Percentiles rank a stretch among this genome's conserved stretches.
These are phyloP conservation scores for Paedocypris micromegethes DNA, from an alignment of 2,797 vertebrate genomes.

Conservation along the genomic window DNA sequence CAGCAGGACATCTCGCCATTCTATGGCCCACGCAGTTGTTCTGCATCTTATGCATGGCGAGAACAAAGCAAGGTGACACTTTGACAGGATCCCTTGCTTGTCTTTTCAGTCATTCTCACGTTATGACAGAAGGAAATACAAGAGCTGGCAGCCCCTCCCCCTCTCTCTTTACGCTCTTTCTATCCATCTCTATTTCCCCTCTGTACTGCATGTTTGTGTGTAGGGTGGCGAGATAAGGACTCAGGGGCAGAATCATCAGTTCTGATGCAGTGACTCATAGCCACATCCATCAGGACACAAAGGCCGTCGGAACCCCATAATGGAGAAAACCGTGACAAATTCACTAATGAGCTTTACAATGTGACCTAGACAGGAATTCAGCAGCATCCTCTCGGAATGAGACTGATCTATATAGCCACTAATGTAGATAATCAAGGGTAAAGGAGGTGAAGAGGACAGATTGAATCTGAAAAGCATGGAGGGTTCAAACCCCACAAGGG, in stretches of 20 bases:
- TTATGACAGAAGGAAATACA: constrained; percentile 31
- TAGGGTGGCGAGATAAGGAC: constrained; percentile 32
- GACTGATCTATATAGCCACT: constrained; percentile 27
- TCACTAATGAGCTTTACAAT: constrained; percentile 35
- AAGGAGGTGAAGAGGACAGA: constrained; percentile 6
- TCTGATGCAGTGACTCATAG: constrained; percentile 63
- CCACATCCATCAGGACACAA: constrained; percentile 66
- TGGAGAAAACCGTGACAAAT: constrained; percentile 54
- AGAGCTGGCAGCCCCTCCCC: constrained; percentile 20
- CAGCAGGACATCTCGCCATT: constrained; percentile 12
- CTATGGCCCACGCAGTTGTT: constrained; percentile 33
- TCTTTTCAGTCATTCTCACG: constrained; percentile 43
- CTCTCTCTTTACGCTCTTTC: constrained; percentile 19
- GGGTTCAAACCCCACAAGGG: constrained; percentile 2
- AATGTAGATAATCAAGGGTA: constrained; percentile 24
- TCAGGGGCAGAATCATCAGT: constrained; percentile 34
- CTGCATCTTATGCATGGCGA: constrained; percentile 43
- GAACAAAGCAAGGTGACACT: constrained; percentile 50
- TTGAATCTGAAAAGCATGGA: not conserved
- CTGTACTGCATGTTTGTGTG: constrained; percentile 22
- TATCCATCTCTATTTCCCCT: constrained; percentile 26
- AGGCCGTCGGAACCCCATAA: constrained; percentile 48
- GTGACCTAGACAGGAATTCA: constrained; percentile 37
- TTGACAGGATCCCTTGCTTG: constrained; percentile 33
- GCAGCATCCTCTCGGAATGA: constrained; percentile 21